Percentiles rank a stretch among this genome's conserved stretches.
phyloP scores from a whole-genome alignment of 30 jellyfish, hydroid and myxozoan genomes.

The Hydractinia echinata region DNA sequence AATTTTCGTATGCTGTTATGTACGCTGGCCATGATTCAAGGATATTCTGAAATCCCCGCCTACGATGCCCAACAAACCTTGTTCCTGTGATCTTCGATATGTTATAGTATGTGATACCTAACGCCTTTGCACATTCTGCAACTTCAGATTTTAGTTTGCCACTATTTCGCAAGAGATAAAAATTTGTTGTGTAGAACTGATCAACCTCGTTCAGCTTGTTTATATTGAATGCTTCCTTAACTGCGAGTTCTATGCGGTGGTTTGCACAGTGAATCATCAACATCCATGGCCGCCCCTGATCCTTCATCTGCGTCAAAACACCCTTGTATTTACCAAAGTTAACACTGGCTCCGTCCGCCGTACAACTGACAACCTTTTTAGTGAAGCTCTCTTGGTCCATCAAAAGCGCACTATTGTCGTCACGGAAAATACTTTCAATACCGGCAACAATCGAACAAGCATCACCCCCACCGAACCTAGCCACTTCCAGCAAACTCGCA shows the following conservation, averaged over 20 bases:
- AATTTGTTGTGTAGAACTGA: conserved; percentile 35
- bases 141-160: conserved; percentile 30
- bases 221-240: conserved; percentile 22
- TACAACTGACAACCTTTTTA: conserved; percentile 2
- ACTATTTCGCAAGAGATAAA: conserved; percentile 8
- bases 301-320: conserved; percentile 22
- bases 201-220: conserved; percentile 24
- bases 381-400: too few species aligned
- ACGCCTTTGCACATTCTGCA: conserved; percentile 32
- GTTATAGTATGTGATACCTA: conserved; percentile 30
- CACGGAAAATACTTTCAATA: conserved; percentile 8
- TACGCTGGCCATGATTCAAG: conserved; percentile 50
- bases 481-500: conserved; percentile 21
- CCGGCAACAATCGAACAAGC: conserved; percentile 24
- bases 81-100: conserved; percentile 39
- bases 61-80: conserved; percentile 35
- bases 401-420: too few species aligned
- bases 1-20: conserved; percentile 42
- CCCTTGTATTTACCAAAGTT: too few species aligned
- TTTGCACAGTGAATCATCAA: conserved; percentile 13
- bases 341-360: too few species aligned
- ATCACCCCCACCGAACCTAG: conserved; percentile 23
- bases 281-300: conserved; percentile 30
- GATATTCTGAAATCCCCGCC: conserved; percentile 40
- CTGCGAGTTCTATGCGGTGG: conserved; percentile 27